phyloP scores from a whole-genome alignment of 1,140 invertebrate species.

The Amyelois transitella region DNA sequence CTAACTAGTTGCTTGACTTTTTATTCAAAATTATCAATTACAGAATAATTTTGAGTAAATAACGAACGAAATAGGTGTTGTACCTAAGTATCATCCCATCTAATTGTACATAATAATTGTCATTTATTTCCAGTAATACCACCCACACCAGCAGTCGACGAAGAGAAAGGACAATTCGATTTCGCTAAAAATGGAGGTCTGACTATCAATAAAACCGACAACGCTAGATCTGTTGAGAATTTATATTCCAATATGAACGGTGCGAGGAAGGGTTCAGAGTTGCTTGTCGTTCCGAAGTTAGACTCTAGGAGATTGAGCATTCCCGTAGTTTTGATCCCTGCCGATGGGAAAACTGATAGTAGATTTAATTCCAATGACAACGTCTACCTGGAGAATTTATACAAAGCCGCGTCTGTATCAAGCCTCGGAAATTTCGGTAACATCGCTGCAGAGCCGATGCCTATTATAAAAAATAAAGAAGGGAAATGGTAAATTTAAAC shows the following conservation, averaged over 20 bases:
- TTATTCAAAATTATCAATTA: too few species aligned
- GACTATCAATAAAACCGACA: slow-evolving; percentile 15
- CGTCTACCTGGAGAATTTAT: slow-evolving; percentile 61
- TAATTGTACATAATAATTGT: background rate
- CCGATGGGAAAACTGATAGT: slow-evolving; percentile 33
- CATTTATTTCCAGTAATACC: slow-evolving; percentile 50
- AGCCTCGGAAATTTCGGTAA: slow-evolving; percentile 62
- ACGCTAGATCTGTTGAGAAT: slow-evolving; percentile 51
- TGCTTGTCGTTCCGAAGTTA: slow-evolving; percentile 50
- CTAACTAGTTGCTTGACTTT: too few species aligned
- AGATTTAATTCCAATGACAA: slow-evolving; percentile 54
- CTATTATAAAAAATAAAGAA: slow-evolving; percentile 64
- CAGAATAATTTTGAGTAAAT: too few species aligned
- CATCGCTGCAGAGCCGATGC: slow-evolving; percentile 57
- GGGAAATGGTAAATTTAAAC: slow-evolving; percentile 56
- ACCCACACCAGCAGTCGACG: slow-evolving; percentile 46
- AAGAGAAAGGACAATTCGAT: slow-evolving; percentile 40
- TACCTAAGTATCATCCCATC: too few species aligned
- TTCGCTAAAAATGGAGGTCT: slow-evolving; percentile 26
- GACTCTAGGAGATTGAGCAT: slow-evolving; percentile 58
- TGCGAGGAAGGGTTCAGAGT: slow-evolving; percentile 34
- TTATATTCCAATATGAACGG: slow-evolving; percentile 31
- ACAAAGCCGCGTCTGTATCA: slow-evolving; percentile 57
- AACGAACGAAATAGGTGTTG: too few species aligned
- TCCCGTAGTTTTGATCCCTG: slow-evolving; percentile 57